A percentile compares a stretch with the other conserved stretches of the same genome.
phyloP scores from a whole-genome alignment of 2,888 invertebrate species.

The Tridacna crocea region DNA sequence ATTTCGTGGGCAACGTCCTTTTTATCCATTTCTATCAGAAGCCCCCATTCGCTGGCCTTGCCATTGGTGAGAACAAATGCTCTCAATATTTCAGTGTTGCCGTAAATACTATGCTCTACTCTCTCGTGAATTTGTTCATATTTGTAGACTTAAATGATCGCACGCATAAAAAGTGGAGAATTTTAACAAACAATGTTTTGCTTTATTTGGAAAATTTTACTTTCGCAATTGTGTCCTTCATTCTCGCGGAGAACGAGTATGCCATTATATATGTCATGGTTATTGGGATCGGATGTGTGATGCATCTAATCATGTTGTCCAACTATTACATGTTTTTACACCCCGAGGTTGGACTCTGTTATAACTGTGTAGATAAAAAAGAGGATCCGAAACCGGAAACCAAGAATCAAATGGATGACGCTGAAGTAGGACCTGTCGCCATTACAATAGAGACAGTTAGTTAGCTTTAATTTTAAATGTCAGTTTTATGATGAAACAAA shows the following conservation, averaged over 20 bases:
- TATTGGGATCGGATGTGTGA: slow-evolving; percentile 1
- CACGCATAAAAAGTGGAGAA: slow-evolving; percentile 5
- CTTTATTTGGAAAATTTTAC: slow-evolving; percentile 6
- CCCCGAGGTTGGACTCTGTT: not conserved
- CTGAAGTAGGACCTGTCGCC: not conserved
- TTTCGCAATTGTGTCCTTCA: slow-evolving; percentile 1
- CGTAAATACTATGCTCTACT: not conserved
- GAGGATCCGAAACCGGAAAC: not conserved
- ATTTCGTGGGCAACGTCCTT: slow-evolving; percentile 8
- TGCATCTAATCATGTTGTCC: slow-evolving; percentile 3
- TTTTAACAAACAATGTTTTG: slow-evolving; percentile 1
- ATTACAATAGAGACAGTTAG: not conserved
- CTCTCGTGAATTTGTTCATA: slow-evolving; percentile 10
- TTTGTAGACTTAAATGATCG: slow-evolving; percentile 20
- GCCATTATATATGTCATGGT: not conserved
- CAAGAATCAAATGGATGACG: not conserved
- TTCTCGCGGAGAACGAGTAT: not conserved
- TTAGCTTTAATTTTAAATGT: too few species aligned
- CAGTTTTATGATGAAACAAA: too few species aligned
- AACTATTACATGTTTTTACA: slow-evolving; percentile 24
- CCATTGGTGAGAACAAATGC: slow-evolving; percentile 11
- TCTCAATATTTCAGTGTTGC: not conserved
- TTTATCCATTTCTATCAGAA: slow-evolving; percentile 26
- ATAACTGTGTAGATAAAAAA: not conserved
- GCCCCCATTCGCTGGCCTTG: not conserved